Evolutionary conservation across 1,140 invertebrate genomes (phyloP).

Genomic region (Steinernema feltiae): DNA sequence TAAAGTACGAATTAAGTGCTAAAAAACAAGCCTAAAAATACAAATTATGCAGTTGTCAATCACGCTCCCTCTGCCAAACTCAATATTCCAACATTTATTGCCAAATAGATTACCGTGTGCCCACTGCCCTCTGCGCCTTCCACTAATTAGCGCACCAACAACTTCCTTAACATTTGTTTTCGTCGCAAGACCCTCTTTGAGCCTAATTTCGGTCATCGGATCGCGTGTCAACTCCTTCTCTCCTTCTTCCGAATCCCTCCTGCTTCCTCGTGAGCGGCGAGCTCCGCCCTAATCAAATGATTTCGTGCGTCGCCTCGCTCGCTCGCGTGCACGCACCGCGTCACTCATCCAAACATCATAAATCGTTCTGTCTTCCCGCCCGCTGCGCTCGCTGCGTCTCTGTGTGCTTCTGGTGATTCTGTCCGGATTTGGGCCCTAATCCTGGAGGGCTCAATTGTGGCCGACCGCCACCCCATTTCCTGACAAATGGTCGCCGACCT

Average conservation of each 20-base stretch:
- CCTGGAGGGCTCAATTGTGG: not conserved
- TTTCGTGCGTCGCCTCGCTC: not conserved
- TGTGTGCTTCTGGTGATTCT: too few relatives aligned
- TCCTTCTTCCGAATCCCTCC: not conserved
- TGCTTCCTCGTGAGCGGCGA: not conserved
- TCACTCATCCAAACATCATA: conserved; percentile 11
- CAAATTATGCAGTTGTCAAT: too few relatives aligned
- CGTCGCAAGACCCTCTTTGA: not conserved
- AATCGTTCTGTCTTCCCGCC: not conserved
- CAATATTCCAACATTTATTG: too few relatives aligned
- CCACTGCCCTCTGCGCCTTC: too few relatives aligned
- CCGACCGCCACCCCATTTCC: not conserved
- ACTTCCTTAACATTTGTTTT: too few relatives aligned
- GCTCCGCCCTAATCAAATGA: not conserved
- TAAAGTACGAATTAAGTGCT: too few relatives aligned
- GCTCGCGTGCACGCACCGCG: not conserved
- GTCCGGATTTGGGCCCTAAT: not conserved
- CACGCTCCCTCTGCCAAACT: too few relatives aligned
- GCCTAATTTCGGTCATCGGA: not conserved
- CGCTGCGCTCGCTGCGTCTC: too few relatives aligned
- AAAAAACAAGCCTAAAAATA: too few relatives aligned
- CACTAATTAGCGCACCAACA: too few relatives aligned
- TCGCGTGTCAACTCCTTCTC: not conserved
- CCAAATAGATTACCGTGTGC: too few relatives aligned
- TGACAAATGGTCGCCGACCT: not conserved